Evolutionary conservation across 2,797 vertebrate species (phyloP), one percentile per base, ranked within the genome.

Genomic region (Sparus aurata): DNA sequence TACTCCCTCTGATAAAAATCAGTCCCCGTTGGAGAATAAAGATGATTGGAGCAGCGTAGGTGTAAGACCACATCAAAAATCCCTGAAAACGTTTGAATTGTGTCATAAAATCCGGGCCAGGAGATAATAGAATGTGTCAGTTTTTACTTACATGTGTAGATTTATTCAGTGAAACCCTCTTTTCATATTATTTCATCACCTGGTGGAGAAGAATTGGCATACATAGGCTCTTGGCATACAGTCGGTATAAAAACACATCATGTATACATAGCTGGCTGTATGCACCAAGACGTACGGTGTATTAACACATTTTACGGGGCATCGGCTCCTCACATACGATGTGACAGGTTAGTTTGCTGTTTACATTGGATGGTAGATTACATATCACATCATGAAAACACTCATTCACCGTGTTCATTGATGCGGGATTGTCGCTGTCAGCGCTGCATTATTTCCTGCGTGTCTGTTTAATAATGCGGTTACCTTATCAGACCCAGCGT

Each of bases 401-500:
- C 77, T 70, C 30, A 62, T 72, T 73, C 13, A 30, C 50, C 15
- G 5, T 76, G 68, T 68, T 55, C 41, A 1, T 67, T 84, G 63
- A 79, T 15, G 57, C 75, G 47, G 57, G 23, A 71, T 41, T 13
- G 12, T 18, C 0, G 18, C 66, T 45, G 66, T 64, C 67, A 70
- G 30, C 3, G 0, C 41, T 12, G 59, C 27, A 46, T 73, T 74
- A 61, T 58, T 50, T 68, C 47, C 59, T 50, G 0, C 54, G 27
- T 27, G 30, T 80, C 16, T 53, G 47, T 52, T 69, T 62, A 64
- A 45, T 69, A 63, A 71, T 80, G 62, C 27, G 74, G 65, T 61
- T 46, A 34, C 20, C 66, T 27, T 61, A 72, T 88, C 54, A 17
- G 45, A 30, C 5, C 53, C 34, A 50, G 57, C 43, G 12, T 77